A percentile compares a stretch with the other conserved stretches of the same genome.
These are phyloP conservation scores for Tetramorium bicarinatum DNA, from an alignment of 2,888 invertebrate genomes.

Conservation along the genomic window DNA sequence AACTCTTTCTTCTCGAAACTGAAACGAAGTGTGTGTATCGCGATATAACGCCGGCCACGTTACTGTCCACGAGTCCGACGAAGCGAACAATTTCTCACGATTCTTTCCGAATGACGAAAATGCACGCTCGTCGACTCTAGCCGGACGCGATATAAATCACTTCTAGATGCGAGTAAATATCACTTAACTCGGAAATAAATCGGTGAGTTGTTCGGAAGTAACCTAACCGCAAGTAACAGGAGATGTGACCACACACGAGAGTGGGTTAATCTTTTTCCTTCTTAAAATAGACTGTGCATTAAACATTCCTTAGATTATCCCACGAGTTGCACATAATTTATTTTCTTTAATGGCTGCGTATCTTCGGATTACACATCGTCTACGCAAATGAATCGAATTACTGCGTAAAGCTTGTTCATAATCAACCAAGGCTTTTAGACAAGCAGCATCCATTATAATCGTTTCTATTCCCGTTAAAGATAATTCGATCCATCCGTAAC, in stretches of 20 bases:
- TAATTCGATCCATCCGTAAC: conserved; percentile 18
- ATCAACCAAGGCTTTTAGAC: conserved; percentile 33
- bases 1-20: conserved; percentile 49
- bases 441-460: conserved; percentile 37
- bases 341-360: background rate
- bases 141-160: background rate
- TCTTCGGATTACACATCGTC: background rate
- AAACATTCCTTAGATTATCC: background rate
- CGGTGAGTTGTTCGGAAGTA: background rate
- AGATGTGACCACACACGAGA: background rate
- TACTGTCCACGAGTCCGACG: conserved; percentile 2
- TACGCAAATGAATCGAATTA: background rate
- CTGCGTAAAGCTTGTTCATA: conserved; percentile 19
- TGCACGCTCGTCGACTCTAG: background rate
- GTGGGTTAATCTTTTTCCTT: background rate
- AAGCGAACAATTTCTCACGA: conserved; percentile 17
- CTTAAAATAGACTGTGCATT: background rate
- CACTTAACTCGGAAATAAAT: conserved; percentile 14
- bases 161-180: background rate
- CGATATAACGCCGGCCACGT: conserved; percentile 23
- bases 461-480: conserved; percentile 31
- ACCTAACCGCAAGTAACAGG: background rate
- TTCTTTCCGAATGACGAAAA: conserved; percentile 24
- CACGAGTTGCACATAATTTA: background rate
- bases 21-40: conserved; percentile 50